A percentile compares a stretch with the other conserved stretches of the same genome.
Evolutionary conservation across 2,888 invertebrate genomes (phyloP).

Genomic region (Apodemia hepburni): DNA sequence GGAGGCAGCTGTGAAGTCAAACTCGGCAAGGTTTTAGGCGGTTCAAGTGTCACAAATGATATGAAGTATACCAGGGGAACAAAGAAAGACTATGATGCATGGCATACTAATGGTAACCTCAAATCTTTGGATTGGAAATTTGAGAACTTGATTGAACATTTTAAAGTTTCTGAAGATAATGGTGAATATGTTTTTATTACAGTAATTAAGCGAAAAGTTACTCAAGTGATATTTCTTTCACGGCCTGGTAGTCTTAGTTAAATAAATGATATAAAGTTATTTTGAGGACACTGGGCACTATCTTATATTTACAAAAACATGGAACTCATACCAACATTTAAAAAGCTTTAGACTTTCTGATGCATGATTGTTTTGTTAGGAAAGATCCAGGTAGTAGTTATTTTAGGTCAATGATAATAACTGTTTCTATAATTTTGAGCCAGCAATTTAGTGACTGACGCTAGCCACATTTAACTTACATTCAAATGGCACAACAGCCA

Average conservation of each 20-base stretch:
- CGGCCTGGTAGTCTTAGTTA: not conserved
- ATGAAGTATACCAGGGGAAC: constrained; percentile 73
- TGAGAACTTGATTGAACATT: constrained; percentile 62
- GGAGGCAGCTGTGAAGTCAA: constrained; percentile 67
- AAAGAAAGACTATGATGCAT: constrained; percentile 65
- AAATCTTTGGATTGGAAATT: constrained; percentile 69
- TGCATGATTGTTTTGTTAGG: too few relatives aligned
- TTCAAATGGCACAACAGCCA: too few relatives aligned
- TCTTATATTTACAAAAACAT: too few relatives aligned
- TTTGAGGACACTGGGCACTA: not conserved
- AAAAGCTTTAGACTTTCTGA: too few relatives aligned
- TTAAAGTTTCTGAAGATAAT: constrained; percentile 69
- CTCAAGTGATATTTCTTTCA: not conserved
- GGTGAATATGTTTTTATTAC: constrained; percentile 44
- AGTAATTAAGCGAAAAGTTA: not conserved
- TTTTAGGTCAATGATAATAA: too few relatives aligned
- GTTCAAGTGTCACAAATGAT: constrained; percentile 66
- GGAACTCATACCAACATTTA: too few relatives aligned
- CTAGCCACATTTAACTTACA: too few relatives aligned
- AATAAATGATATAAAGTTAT: not conserved
- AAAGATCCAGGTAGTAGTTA: too few relatives aligned
- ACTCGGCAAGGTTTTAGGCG: constrained; percentile 69
- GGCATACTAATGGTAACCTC: constrained; percentile 53
- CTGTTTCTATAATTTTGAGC: too few relatives aligned
- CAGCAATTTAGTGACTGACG: too few relatives aligned